Evolutionary conservation across 2,113 vertebrate genomes (phyloP).

Genomic region (Chamaetylas fuelleborni): DNA sequence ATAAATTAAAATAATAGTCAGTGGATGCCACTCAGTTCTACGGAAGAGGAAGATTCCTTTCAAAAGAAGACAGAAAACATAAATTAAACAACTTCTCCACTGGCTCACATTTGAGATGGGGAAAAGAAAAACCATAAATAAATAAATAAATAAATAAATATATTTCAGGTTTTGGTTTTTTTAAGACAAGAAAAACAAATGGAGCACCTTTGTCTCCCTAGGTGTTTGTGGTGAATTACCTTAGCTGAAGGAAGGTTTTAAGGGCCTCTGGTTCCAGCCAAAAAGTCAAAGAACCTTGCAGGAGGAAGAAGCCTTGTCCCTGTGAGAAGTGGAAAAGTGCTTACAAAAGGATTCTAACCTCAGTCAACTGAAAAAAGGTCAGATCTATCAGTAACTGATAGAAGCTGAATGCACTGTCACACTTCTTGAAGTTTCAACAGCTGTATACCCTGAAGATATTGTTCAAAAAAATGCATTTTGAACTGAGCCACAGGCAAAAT

Average conservation of each 20-base stretch:
- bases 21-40: neutral
- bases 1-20: neutral
- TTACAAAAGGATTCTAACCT: conserved; percentile 8
- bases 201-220: neutral
- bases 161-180: neutral
- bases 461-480: conserved; percentile 6
- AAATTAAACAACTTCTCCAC: neutral
- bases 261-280: neutral
- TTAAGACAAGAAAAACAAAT: neutral
- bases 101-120: neutral
- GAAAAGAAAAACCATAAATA: neutral
- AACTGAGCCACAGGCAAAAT: conserved; percentile 3
- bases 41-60: neutral
- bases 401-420: conserved; percentile 10
- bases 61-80: neutral
- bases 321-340: conserved; percentile 1
- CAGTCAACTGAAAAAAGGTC: neutral
- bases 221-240: neutral
- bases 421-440: conserved; percentile 29
- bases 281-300: neutral
- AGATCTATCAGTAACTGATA: neutral
- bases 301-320: neutral
- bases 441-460: conserved; percentile 31
- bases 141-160: neutral
- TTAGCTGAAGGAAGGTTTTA: neutral